Conservation (phyloP, 2,113 vertebrate genomes). For the Sorex fumeus region DNA sequence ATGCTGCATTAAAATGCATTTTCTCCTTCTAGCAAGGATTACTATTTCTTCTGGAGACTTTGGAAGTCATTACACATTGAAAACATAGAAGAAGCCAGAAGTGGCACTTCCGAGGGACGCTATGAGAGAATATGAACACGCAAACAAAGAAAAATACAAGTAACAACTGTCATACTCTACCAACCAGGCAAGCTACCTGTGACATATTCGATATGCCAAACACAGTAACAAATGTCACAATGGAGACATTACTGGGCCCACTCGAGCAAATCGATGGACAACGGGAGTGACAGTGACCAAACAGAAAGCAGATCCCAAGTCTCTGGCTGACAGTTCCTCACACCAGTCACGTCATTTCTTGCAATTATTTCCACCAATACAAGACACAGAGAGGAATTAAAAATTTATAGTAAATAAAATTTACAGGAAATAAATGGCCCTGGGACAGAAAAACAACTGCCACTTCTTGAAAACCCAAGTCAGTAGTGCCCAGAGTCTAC, state of each 20-base stretch:
- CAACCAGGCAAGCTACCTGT: too few relatives aligned
- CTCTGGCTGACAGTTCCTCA: conserved; percentile 9
- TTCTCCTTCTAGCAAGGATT: background rate
- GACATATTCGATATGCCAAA: too few relatives aligned
- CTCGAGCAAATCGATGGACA: too few relatives aligned
- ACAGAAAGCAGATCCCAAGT: conserved; percentile 35
- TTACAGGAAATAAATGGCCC: conserved; percentile 22
- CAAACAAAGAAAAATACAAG: background rate
- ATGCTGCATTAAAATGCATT: background rate
- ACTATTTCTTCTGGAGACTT: background rate
- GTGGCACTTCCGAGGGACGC: background rate
- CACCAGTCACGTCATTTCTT: conserved; percentile 2
- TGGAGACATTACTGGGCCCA: too few relatives aligned
- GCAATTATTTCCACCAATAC: background rate
- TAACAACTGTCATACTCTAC: too few relatives aligned
- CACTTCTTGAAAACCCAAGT: conserved; percentile 22
- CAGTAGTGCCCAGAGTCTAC: background rate
- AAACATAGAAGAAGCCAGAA: background rate
- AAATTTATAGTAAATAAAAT: conserved; percentile 19
- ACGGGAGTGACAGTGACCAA: too few relatives aligned
- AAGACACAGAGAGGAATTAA: conserved; percentile 37
- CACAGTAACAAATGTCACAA: too few relatives aligned
- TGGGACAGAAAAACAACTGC: background rate
- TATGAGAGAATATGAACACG: too few relatives aligned
- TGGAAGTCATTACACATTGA: background rate